Evolutionary conservation across 35 echinoderm and acorn worm species (phyloP).

Genomic region (Ophioderma brevispina): DNA sequence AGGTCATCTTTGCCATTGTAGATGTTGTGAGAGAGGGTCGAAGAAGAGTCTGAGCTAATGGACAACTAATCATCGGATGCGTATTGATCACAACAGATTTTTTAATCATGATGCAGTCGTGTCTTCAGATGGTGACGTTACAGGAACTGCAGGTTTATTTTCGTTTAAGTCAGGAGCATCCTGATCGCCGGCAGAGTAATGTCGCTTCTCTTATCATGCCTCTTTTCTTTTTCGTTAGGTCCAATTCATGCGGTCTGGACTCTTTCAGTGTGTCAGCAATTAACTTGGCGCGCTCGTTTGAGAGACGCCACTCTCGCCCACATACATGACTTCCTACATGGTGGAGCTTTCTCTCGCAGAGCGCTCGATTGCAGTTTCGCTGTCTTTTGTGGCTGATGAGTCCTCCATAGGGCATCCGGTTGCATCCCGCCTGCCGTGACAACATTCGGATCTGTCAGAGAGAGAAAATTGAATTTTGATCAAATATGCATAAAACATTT

Average conservation of each 20-base stretch:
- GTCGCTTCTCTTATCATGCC: conserved; percentile 44
- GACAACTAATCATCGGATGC: conserved; percentile 3
- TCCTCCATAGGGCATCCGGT: conserved; percentile 40
- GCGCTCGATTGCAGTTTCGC: conserved; percentile 55
- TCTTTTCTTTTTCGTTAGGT: conserved; percentile 41
- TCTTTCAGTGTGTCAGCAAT: conserved; percentile 93
- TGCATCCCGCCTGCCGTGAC: conserved; percentile 31
- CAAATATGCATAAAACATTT: too few species aligned
- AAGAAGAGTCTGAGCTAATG: neutral
- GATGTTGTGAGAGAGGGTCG: neutral
- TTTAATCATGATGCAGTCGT: conserved; percentile 24
- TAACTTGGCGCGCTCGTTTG: conserved; percentile 86
- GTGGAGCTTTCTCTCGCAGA: conserved; percentile 80
- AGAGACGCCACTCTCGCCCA: conserved; percentile 73
- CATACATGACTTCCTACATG: conserved; percentile 96
- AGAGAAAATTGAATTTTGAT: too few species aligned
- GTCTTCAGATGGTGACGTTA: neutral
- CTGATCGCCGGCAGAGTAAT: conserved; percentile 84
- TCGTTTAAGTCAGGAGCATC: neutral
- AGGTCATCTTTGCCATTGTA: neutral
- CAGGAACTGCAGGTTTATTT: neutral
- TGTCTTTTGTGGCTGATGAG: conserved; percentile 2
- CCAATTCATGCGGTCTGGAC: conserved; percentile 83
- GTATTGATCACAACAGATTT: neutral
- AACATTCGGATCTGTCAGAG: conserved; percentile 33